These are phyloP conservation scores for Bellardia pandia DNA, from an alignment of 2,888 invertebrate species.

Conservation along the genomic window DNA sequence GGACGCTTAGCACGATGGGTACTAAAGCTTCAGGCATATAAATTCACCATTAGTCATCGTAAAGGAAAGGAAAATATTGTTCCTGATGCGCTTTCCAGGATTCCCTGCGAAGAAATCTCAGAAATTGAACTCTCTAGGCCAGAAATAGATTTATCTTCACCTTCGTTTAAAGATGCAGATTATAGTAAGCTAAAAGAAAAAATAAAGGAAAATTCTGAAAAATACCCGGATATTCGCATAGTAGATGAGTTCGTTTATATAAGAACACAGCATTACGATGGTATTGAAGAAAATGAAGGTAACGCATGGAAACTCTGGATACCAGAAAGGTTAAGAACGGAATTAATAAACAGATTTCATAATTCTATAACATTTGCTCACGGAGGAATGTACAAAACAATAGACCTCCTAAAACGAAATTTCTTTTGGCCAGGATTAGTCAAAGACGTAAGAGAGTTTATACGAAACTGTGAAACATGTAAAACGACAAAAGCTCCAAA, in stretches of 20 bases:
- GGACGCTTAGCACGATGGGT: slow-evolving; percentile 34
- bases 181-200: background rate
- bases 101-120: background rate
- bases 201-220: background rate
- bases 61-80: slow-evolving; percentile 38
- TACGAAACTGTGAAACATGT: too few relatives aligned
- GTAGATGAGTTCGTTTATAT: background rate
- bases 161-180: background rate
- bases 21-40: slow-evolving; percentile 5
- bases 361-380: background rate
- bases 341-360: background rate
- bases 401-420: background rate
- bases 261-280: background rate
- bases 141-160: background rate
- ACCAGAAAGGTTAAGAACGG: background rate
- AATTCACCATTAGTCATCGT: slow-evolving; percentile 7
- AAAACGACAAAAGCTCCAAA: too few relatives aligned
- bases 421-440: too few relatives aligned
- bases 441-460: too few relatives aligned
- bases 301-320: background rate
- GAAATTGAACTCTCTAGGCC: background rate
- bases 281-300: background rate
- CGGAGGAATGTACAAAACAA: too few relatives aligned
- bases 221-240: background rate
- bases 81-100: slow-evolving; percentile 13